Evolutionary conservation across 2,888 invertebrate species (phyloP), one percentile per base, ranked within the genome.

Genomic region (Eupithecia dodoneata): DNA sequence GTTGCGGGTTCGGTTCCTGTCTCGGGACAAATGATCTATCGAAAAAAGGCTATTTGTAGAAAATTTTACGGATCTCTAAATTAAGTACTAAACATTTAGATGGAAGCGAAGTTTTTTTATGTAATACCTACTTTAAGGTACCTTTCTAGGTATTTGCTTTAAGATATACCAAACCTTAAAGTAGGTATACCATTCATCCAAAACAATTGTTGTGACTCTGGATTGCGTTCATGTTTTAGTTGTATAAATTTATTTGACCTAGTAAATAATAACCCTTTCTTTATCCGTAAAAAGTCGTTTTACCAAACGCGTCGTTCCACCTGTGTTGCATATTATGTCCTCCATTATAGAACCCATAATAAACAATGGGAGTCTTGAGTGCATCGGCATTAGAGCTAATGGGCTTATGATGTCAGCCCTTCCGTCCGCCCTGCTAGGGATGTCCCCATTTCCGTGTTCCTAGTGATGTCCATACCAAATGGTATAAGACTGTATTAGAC

Each of bases 391-490:
- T 91, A 91, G 84, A 83, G 80, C 88, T 92, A 92, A 92, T 92
- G 91, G 91, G 87, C 89, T 92, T 91, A 91, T 86, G 90, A 90
- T 89, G 91, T 90, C 88, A 88, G 89, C 88, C 88, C 89, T 85
- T 85, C 83, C 80, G 80, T 67, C 73, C 75, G 70, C 80, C 76
- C 67, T 52, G 73, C 55, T 65, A 74, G 75, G 72, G 71, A 70
- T 47, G 73, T 70, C 13, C 41, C 6, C 63, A n/a, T 44, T 71
- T 76, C 69, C 69, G 59, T 44, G 45, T 72, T 41, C 42, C 63
- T 66, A 75, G 44, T 70, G 70, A 70, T 47, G 70, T 49, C 18
- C 70, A 47, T 10, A 41, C 41, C n/a, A 55, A 15, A 59, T 59
- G 2, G 12, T 52, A 59, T 18, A 47, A 47, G 9, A 30, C 30